Conservation (phyloP, 2,888 invertebrate species). For the Herminia tarsipennalis region DNA sequence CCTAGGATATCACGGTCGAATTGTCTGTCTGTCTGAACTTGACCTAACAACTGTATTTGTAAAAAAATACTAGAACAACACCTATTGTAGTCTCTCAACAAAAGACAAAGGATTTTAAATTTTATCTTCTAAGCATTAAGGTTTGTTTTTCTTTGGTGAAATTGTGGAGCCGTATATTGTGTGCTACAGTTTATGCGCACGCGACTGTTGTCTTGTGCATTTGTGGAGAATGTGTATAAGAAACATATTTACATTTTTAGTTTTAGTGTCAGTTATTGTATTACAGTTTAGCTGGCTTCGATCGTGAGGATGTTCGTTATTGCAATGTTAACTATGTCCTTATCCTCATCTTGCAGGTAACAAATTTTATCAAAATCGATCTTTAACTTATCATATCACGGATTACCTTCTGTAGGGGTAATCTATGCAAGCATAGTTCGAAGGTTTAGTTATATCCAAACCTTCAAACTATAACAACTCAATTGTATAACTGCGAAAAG, state of each 20-base stretch:
- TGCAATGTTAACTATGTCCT: no score
- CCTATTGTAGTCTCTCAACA: slow-evolving; percentile 36
- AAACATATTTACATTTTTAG: slow-evolving; percentile 9
- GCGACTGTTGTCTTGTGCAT: slow-evolving; percentile 42
- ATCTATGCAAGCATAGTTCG: no score
- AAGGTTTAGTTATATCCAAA: no score
- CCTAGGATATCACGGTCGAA: slow-evolving; percentile 47
- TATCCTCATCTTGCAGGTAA: no score
- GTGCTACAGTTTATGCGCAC: slow-evolving; percentile 51
- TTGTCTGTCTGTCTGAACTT: slow-evolving; percentile 59
- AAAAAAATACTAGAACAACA: slow-evolving; percentile 41
- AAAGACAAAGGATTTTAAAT: background rate
- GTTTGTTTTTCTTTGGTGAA: slow-evolving; percentile 16
- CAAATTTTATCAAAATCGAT: no score
- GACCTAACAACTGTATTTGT: slow-evolving; percentile 53
- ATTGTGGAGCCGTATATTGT: slow-evolving; percentile 16
- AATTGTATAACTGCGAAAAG: no score
- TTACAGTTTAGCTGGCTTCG: no score
- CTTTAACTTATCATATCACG: no score
- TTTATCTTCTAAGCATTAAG: slow-evolving; percentile 1
- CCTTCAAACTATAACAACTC: no score
- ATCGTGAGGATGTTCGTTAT: no score
- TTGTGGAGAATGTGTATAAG: slow-evolving; percentile 37
- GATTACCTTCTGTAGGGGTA: no score
- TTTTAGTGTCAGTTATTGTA: background rate